These are phyloP conservation scores for Melanotaenia pygmaea DNA, from an alignment of 2,797 vertebrate genomes.

Conservation along the genomic window DNA sequence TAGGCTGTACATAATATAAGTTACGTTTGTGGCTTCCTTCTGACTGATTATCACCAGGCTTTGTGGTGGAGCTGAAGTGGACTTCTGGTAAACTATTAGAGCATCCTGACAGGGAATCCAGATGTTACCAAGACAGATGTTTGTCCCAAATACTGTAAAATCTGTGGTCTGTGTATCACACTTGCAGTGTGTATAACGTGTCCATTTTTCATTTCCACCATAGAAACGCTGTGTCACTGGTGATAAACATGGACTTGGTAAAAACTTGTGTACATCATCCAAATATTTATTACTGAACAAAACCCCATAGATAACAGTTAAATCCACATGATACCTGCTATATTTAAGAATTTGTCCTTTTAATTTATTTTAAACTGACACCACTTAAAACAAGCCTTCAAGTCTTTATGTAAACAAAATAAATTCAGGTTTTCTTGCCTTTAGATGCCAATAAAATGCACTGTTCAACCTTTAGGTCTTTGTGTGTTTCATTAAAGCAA, in stretches of 20 bases:
- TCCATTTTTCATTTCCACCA: conserved; percentile 17
- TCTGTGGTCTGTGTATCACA: conserved; percentile 6
- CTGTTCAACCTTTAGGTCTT: conserved; percentile 41
- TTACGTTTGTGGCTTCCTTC: conserved; percentile 24
- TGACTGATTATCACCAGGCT: conserved; percentile 34
- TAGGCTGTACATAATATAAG: conserved; percentile 38
- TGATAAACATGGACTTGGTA: conserved; percentile 15
- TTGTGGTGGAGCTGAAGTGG: conserved; percentile 42
- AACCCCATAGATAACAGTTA: background rate
- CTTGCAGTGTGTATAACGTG: conserved; percentile 29
- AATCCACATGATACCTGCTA: background rate
- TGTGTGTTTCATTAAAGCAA: conserved; percentile 39
- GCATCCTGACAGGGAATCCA: conserved; percentile 29
- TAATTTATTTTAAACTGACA: conserved; percentile 58
- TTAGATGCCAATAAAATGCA: conserved; percentile 63
- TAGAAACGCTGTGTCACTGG: conserved; percentile 8
- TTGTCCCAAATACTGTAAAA: conserved; percentile 8
- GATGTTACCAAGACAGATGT: conserved; percentile 33
- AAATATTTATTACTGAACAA: conserved; percentile 54
- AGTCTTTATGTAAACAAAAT: conserved; percentile 33
- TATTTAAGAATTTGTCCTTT: conserved; percentile 3
- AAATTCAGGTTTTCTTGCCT: conserved; percentile 17
- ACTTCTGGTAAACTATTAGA: conserved; percentile 14
- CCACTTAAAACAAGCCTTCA: background rate
- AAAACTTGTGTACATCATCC: conserved; percentile 40